phyloP scores from a whole-genome alignment of 2,888 invertebrate species.

The Pyrochroa serraticornis region DNA sequence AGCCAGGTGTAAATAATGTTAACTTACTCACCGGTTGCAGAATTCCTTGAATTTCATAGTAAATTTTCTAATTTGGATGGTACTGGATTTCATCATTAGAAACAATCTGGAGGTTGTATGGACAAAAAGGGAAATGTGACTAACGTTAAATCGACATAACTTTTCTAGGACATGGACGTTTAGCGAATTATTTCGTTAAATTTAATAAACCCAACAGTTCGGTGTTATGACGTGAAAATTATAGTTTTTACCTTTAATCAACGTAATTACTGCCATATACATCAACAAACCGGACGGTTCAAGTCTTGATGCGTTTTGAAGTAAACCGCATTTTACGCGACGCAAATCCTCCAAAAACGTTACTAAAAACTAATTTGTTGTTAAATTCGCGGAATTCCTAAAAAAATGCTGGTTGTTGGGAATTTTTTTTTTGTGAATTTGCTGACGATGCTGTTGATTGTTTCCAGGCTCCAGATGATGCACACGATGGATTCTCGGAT shows the following conservation, averaged over 20 bases:
- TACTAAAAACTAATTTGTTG: too few relatives aligned
- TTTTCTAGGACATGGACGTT: conserved; percentile 7
- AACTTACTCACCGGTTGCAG: too few relatives aligned
- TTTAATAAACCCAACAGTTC: not conserved
- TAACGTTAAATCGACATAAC: not conserved
- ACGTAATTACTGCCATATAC: not conserved
- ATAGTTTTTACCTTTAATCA: not conserved
- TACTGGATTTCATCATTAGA: too few relatives aligned
- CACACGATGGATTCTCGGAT: conserved; percentile 82
- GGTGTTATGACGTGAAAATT: conserved; percentile 1
- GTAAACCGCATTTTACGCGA: too few relatives aligned
- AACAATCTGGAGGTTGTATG: too few relatives aligned
- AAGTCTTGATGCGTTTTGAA: not conserved
- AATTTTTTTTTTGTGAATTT: not conserved
- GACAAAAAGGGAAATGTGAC: not conserved
- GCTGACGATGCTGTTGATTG: conserved; percentile 7
- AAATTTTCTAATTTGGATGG: too few relatives aligned
- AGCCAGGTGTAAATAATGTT: conserved; percentile 26
- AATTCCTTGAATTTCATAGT: too few relatives aligned
- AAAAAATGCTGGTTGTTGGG: too few relatives aligned
- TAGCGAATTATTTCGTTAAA: not conserved
- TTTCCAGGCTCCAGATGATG: conserved; percentile 34
- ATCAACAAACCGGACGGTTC: too few relatives aligned
- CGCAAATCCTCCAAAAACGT: too few relatives aligned
- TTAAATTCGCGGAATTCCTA: too few relatives aligned